phyloP scores from a whole-genome alignment of 2,888 invertebrate species.

The Melanotus villosus region DNA sequence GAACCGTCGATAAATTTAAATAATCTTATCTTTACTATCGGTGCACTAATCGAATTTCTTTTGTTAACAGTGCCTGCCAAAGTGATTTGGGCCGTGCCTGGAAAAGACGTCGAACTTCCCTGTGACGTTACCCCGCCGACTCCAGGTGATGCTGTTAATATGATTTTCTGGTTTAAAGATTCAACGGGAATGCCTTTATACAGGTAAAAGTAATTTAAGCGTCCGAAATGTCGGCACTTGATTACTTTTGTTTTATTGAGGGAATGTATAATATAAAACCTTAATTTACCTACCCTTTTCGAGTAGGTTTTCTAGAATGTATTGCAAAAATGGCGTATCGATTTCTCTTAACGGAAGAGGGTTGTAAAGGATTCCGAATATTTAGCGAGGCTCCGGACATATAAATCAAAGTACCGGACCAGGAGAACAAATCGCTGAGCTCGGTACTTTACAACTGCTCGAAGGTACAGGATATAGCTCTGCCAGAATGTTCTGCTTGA shows the following conservation, averaged over 20 bases:
- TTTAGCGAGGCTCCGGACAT: slow-evolving; percentile 62
- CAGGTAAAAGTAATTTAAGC: slow-evolving; percentile 80
- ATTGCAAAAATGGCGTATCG: slow-evolving; percentile 50
- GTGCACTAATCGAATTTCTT: neutral
- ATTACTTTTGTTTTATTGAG: slow-evolving; percentile 1
- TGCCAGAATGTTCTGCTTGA: slow-evolving; percentile 44
- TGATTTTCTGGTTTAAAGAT: slow-evolving; percentile 94
- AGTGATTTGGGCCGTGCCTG: slow-evolving; percentile 83
- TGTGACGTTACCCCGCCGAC: slow-evolving; percentile 86
- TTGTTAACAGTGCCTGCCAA: slow-evolving; percentile 74
- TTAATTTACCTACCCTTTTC: slow-evolving; percentile 22
- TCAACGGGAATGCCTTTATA: slow-evolving; percentile 87
- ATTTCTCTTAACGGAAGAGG: slow-evolving; percentile 59
- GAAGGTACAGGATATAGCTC: slow-evolving; percentile 47
- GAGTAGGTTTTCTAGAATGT: slow-evolving; percentile 48
- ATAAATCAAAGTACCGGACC: slow-evolving; percentile 64
- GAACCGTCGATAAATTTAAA: slow-evolving; percentile 2
- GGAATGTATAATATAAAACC: slow-evolving; percentile 18
- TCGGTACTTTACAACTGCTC: slow-evolving; percentile 61
- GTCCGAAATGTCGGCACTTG: neutral
- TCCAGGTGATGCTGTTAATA: slow-evolving; percentile 80
- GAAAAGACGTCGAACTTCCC: slow-evolving; percentile 83
- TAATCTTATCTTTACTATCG: neutral
- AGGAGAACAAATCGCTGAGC: slow-evolving; percentile 64
- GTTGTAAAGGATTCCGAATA: slow-evolving; percentile 63